Conservation (phyloP, 1,140 invertebrate species). For the Chrysopa pallens region DNA sequence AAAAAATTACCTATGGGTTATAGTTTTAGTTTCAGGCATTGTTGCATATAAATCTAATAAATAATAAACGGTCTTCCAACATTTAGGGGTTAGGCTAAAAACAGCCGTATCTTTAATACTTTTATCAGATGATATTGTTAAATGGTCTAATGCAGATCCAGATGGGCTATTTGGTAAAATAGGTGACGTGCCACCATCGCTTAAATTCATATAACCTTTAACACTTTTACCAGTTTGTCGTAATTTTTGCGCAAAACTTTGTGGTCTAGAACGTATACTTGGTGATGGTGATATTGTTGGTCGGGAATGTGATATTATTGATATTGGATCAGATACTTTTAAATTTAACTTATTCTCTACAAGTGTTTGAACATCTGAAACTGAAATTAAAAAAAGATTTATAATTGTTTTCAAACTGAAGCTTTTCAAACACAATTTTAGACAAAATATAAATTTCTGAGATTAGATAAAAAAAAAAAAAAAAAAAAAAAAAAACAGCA, state of each 20-base stretch:
- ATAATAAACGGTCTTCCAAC: slow-evolving; percentile 89
- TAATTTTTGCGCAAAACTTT: slow-evolving; percentile 73
- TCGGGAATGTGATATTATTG: slow-evolving; percentile 17
- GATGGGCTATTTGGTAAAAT: slow-evolving; percentile 40
- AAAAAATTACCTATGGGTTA: slow-evolving; percentile 25
- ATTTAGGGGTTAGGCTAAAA: slow-evolving; percentile 47
- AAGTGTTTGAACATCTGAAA: slow-evolving; percentile 38
- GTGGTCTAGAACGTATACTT: slow-evolving; percentile 49
- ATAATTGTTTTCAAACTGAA: too few species aligned
- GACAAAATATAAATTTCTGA: neutral
- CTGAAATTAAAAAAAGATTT: slow-evolving; percentile 17
- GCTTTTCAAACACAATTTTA: too few species aligned
- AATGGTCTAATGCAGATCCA: slow-evolving; percentile 36
- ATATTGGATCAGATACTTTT: slow-evolving; percentile 18
- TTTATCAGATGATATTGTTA: slow-evolving; percentile 28
- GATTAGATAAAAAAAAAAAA: slow-evolving; percentile 1
- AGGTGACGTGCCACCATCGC: slow-evolving; percentile 51
- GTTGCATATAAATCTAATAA: slow-evolving; percentile 84
- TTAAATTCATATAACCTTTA: slow-evolving; percentile 40
- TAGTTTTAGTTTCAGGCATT: slow-evolving; percentile 85
- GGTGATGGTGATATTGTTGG: slow-evolving; percentile 36
- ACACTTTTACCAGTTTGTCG: slow-evolving; percentile 67
- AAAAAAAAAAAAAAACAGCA: neutral
- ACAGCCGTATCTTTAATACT: slow-evolving; percentile 18
- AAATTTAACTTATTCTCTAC: slow-evolving; percentile 20